Conservation (phyloP, 2,113 vertebrate species). For the Phalacrocorax pelagicus region DNA sequence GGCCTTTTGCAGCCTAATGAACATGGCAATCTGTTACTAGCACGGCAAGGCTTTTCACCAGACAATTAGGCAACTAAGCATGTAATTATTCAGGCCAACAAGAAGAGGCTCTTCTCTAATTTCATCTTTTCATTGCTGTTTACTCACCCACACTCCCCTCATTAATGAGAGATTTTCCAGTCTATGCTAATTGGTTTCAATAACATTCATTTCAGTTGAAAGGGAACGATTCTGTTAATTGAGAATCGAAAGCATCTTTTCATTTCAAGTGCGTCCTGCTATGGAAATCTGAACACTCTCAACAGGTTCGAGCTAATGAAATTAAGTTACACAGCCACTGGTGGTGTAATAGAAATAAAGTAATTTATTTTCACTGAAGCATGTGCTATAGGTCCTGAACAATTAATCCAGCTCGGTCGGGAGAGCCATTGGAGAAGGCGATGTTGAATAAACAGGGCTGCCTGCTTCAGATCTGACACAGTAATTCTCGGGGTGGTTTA, state of each 20-base stretch:
- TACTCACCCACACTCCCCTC: conserved; percentile 99
- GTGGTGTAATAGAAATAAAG: conserved; percentile 93
- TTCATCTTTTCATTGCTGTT: conserved; percentile 99
- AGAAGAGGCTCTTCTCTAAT: conserved; percentile 99
- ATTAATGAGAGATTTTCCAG: conserved; percentile 99
- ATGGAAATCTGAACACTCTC: conserved; percentile 91
- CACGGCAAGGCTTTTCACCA: conserved; percentile 93
- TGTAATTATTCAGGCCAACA: conserved; percentile 99
- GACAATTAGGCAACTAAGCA: conserved; percentile 99
- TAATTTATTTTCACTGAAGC: conserved; percentile 97
- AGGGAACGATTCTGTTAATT: conserved; percentile 99
- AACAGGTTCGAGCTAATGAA: conserved; percentile 99
- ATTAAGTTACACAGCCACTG: conserved; percentile 93
- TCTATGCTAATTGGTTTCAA: conserved; percentile 99
- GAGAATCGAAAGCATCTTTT: conserved; percentile 95
- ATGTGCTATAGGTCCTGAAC: conserved; percentile 90
- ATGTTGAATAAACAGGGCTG: conserved; percentile 54
- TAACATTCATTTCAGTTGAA: conserved; percentile 99
- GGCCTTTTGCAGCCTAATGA: conserved; percentile 99
- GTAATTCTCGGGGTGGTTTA: conserved; percentile 53
- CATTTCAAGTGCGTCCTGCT: conserved; percentile 94
- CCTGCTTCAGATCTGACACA: conserved; percentile 52
- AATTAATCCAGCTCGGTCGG: conserved; percentile 85
- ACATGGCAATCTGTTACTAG: conserved; percentile 98
- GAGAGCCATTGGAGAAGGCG: conserved; percentile 62